Evolutionary conservation across 2,113 vertebrate species (phyloP), one percentile per base, ranked within the genome.

Genomic region (Ivindomyrus marchei): DNA sequence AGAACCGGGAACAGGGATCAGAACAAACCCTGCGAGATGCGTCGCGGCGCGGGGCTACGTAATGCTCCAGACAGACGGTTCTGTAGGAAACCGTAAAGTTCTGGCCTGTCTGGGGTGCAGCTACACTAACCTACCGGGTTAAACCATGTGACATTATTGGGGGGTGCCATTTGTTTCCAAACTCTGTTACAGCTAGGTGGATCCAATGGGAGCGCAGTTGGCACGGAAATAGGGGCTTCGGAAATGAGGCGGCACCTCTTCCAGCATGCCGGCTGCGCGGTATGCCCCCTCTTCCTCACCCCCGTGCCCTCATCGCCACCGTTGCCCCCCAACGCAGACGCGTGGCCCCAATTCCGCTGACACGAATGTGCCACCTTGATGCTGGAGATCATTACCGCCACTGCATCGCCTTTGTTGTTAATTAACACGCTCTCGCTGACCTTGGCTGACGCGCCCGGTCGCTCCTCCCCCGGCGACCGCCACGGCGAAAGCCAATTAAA

Each of bases 361-460:
- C 96, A 95, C 96, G 95, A 94, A 96, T 96, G 97, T 97, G 97
- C 96, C 96, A 94, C 96, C 93, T 91, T 94, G 95, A 95, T 96
- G 95, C 96, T 95, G 94, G 93, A 95, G 95, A 94, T 96, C 95
- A 98, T 98, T 98, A 98, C 96, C 95, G 94, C 94, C 95, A 95
- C 95, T 96, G 95, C 95, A 95, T 96, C 96, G 97, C 95, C 95
- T 95, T 95, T 95, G 96, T 93, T 96, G 95, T 97, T 98, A 98
- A 98, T 98, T 98, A 97, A 94, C 95, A 96, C 92, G 92, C 95
- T 95, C 96, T 96, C 95, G 96, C 94, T 97, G 96, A 97, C 97
- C 97, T 97, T 97, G 94, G 93, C 96, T 95, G 94, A 94, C 93
- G 95, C 97, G 90, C 97, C 98, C 97, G 97, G 97, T 96, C 96